These are phyloP conservation scores for Xanthorhoe spadicearia DNA, from an alignment of 2,888 invertebrate species.

Conservation along the genomic window DNA sequence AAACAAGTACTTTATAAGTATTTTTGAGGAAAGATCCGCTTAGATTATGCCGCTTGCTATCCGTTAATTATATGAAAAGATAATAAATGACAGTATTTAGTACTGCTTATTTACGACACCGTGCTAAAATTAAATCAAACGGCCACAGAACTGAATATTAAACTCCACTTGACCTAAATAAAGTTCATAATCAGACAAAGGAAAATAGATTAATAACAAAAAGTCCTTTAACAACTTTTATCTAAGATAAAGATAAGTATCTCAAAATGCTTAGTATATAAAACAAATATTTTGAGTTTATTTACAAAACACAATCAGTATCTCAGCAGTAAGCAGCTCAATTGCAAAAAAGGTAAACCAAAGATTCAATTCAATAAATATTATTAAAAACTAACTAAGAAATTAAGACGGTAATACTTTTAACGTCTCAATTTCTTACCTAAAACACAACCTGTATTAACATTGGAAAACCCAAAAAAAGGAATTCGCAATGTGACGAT, in stretches of 20 bases:
- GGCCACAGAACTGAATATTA: not conserved
- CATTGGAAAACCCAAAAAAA: too few relatives aligned
- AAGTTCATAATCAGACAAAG: not conserved
- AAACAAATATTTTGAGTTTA: not conserved
- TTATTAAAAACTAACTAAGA: too few relatives aligned
- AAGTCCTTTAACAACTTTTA: not conserved
- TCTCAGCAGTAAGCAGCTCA: not conserved
- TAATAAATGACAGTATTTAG: not conserved
- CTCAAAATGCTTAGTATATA: not conserved
- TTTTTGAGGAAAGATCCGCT: not conserved
- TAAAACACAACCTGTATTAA: too few relatives aligned
- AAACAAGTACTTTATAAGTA: too few relatives aligned
- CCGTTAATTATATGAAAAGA: not conserved
- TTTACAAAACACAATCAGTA: not conserved
- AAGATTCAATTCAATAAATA: not conserved
- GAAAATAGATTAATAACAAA: not conserved
- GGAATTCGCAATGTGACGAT: too few relatives aligned
- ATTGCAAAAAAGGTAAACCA: not conserved
- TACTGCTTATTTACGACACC: not conserved
- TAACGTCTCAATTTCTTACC: too few relatives aligned
- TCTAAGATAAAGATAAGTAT: not conserved
- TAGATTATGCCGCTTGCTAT: not conserved
- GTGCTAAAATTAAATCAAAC: not conserved
- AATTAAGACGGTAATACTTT: too few relatives aligned
- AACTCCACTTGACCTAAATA: not conserved